Evolutionary conservation across 2,888 invertebrate genomes (phyloP), one percentile per base, ranked within the genome.

Genomic region (Synergus itoensis): DNA sequence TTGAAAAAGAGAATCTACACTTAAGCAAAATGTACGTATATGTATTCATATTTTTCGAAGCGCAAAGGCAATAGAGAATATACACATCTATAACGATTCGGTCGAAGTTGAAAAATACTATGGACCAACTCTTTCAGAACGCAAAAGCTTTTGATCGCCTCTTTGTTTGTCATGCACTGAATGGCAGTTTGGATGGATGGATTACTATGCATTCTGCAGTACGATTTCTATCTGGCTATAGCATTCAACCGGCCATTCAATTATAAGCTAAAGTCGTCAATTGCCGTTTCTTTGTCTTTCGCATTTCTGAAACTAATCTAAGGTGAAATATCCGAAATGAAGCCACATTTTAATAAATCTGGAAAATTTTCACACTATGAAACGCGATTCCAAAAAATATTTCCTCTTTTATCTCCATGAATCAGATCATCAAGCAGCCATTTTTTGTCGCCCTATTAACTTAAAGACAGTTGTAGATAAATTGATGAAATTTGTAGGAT

Each of bases 91-190:
- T 57, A 75, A 73, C 76, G 79, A 57, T 76, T 80, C 80, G 78
- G 75, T 77, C 79, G 60, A 84, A 83, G 80, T 84, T 83, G 80
- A 80, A 82, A 84, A 86, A 85, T 79, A 81, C 80, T 78, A 82
- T 75, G 79, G 81, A 80, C 82, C 77, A 84, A 86, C 85, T 87
- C 84, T 86, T 88, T 87, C 84, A 83, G 21, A 76, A 82, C 64
- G 83, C 78, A 81, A 81, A 82, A 83, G 85, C 87, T 86, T 88
- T 87, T 87, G 88, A 89, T 88, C 84, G 84, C 77, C 83, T 86
- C 80, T 87, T 90, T 90, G 88, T 89, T 89, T 87, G 86, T 85
- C 81, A 81, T 81, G 81, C 84, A 64, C 77, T 85, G 87, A 89
- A 87, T 87, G 85, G 81, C 85, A 84, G 84, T 81, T 85, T 83